phyloP scores from a whole-genome alignment of 2,888 invertebrate genomes.

The Andrena fulva region DNA sequence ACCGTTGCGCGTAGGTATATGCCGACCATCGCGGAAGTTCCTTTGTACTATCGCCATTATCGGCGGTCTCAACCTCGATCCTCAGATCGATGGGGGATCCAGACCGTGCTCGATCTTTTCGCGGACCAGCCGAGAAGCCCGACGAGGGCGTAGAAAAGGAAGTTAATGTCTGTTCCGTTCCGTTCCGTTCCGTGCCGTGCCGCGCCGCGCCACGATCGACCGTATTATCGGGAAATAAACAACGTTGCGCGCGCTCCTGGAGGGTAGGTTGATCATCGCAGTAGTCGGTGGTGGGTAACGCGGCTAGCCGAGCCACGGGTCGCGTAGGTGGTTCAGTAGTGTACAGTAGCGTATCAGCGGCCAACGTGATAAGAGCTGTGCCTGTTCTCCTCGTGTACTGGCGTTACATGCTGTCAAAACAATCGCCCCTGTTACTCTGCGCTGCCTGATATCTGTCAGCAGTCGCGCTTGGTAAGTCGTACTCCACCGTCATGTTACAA shows the following conservation, averaged over 20 bases:
- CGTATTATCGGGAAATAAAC: slow-evolving; percentile 54
- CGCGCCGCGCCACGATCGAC: slow-evolving; percentile 33
- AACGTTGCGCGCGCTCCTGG: slow-evolving; percentile 63
- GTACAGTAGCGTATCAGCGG: slow-evolving; percentile 61
- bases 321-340: slow-evolving; percentile 63
- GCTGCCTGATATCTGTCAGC: background rate
- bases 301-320: slow-evolving; percentile 18
- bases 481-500: background rate
- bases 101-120: no score
- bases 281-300: slow-evolving; percentile 60
- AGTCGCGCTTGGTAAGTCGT: slow-evolving; percentile 27
- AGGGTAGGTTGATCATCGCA: slow-evolving; percentile 48
- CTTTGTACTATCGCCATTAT: no score
- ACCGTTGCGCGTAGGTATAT: no score
- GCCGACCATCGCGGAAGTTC: no score
- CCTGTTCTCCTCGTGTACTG: background rate
- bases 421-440: background rate
- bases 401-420: slow-evolving; percentile 33
- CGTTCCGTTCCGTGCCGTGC: no score
- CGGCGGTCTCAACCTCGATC: no score
- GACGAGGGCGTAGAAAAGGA: background rate
- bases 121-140: no score
- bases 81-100: no score
- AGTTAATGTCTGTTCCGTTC: slow-evolving; percentile 4
- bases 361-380: slow-evolving; percentile 53